These are phyloP conservation scores for Trypoxylon attenuatum DNA, from an alignment of 2,888 invertebrate species.

Conservation along the genomic window DNA sequence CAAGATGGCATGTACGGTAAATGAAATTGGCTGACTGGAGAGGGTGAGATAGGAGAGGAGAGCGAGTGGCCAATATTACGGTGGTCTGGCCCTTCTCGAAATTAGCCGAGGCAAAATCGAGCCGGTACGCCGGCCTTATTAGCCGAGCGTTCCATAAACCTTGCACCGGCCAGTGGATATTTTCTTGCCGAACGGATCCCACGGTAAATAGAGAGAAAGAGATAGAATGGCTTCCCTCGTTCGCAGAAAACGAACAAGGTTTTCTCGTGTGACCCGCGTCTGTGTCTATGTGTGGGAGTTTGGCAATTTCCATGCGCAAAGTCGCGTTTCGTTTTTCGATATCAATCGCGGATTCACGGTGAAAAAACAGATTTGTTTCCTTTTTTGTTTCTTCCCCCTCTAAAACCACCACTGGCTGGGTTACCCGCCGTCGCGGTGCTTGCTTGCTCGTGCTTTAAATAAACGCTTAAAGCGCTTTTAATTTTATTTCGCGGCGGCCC, in stretches of 20 bases:
- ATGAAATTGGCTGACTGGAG: too few species aligned
- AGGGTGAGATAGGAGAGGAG: background rate
- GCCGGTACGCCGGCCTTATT: background rate
- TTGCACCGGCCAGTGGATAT: background rate
- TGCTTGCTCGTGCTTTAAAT: too few species aligned
- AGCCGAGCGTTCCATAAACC: background rate
- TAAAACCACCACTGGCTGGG: too few species aligned
- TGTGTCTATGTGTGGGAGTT: too few species aligned
- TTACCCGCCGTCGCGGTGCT: too few species aligned
- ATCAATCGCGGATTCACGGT: slow-evolving; percentile 1
- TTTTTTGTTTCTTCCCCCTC: too few species aligned
- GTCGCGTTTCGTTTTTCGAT: slow-evolving; percentile 24
- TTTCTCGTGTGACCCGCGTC: too few species aligned
- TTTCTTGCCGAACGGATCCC: background rate
- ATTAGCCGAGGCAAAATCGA: background rate
- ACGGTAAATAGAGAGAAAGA: background rate
- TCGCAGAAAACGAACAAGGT: too few species aligned
- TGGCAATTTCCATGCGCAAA: too few species aligned
- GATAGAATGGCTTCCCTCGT: background rate
- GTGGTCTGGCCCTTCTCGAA: background rate
- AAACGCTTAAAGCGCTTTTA: too few species aligned
- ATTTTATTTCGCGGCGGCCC: too few species aligned
- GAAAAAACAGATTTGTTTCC: background rate
- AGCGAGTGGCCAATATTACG: background rate
- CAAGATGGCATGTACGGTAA: background rate